These are phyloP conservation scores for Cyphomyrus plagiostoma DNA, from an alignment of 2,113 vertebrate species.

Conservation along the genomic window DNA sequence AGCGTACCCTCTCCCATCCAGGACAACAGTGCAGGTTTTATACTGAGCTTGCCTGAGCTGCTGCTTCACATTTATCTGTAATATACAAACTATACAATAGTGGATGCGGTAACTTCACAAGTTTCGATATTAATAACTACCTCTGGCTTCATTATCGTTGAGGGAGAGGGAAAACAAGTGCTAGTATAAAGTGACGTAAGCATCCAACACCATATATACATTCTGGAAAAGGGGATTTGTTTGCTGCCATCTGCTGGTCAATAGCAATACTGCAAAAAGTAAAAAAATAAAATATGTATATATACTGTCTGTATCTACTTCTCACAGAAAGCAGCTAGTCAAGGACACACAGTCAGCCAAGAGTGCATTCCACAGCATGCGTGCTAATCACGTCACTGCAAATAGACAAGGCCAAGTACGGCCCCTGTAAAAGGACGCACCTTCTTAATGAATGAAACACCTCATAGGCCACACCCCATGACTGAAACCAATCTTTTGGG, in stretches of 20 bases:
- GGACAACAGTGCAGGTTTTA: not conserved
- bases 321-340: not conserved
- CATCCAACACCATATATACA: not conserved
- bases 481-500: not conserved
- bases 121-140: not conserved
- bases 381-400: not conserved
- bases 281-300: not conserved
- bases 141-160: not conserved
- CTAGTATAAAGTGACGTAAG: not conserved
- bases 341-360: not conserved
- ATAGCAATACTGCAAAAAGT: not conserved
- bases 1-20: not conserved
- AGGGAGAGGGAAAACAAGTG: not conserved
- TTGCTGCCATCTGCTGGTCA: not conserved
- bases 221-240: not conserved
- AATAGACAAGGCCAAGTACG: not conserved
- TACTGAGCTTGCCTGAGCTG: not conserved
- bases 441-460: not conserved
- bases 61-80: not conserved
- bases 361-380: not conserved
- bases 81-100: not conserved
- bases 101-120: not conserved
- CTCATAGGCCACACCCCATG: not conserved
- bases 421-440: not conserved
- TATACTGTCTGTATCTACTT: not conserved